phyloP scores from a whole-genome alignment of 2,113 vertebrate genomes.

The Theristicus caerulescens region DNA sequence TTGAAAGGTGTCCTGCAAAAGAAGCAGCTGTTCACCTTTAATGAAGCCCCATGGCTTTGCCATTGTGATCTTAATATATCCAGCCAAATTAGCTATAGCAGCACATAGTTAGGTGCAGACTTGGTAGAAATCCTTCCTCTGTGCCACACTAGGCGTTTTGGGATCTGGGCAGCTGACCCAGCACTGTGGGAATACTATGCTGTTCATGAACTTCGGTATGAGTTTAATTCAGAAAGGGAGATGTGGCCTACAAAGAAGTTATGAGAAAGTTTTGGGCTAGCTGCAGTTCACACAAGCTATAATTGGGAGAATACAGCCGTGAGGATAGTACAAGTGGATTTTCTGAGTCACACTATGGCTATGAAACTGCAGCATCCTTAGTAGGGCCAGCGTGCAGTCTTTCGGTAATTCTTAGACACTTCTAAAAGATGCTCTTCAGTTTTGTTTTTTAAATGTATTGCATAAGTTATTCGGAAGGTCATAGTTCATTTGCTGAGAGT shows the following conservation, averaged over 20 bases:
- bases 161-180: not conserved
- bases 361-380: not conserved
- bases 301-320: not conserved
- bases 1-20: not conserved
- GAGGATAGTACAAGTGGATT: not conserved
- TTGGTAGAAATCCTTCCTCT: not conserved
- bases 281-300: not conserved
- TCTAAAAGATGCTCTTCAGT: not conserved
- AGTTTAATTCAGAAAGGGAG: not conserved
- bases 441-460: not conserved
- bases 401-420: not conserved
- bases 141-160: not conserved
- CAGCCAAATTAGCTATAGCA: not conserved
- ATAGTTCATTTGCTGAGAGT: not conserved
- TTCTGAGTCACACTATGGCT: not conserved
- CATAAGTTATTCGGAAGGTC: not conserved
- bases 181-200: not conserved
- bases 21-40: not conserved
- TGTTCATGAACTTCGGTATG: not conserved
- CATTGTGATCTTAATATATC: not conserved
- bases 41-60: not conserved
- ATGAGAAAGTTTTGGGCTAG: not conserved
- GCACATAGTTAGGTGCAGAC: not conserved
- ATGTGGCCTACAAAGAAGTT: not conserved
- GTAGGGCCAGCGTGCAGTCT: accelerated